Conservation (phyloP, 2,113 vertebrate genomes). For the Trichomycterus rosablanca region DNA sequence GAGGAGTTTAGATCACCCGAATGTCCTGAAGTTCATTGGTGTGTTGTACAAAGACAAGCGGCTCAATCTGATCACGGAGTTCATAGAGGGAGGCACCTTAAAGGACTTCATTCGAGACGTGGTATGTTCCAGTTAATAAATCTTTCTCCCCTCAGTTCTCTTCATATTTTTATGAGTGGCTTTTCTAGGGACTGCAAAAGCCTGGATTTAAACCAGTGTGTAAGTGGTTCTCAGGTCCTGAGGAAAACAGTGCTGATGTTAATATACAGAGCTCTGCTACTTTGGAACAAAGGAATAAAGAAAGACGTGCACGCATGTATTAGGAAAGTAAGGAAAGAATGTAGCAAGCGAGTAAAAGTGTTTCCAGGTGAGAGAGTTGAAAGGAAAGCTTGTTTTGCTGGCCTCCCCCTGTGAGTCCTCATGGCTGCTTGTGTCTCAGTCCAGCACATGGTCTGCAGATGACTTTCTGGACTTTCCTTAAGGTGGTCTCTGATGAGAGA, state of each 20-base stretch:
- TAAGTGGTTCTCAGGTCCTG: slow-evolving; percentile 37
- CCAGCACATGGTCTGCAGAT: slow-evolving; percentile 32
- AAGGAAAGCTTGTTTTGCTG: slow-evolving; percentile 27
- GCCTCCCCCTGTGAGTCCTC: slow-evolving; percentile 26
- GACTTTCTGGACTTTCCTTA: background rate
- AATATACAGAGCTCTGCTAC: background rate
- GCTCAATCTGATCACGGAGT: slow-evolving; percentile 92
- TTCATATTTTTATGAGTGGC: background rate
- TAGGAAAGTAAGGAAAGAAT: slow-evolving; percentile 20
- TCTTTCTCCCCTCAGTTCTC: background rate
- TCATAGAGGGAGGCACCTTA: slow-evolving; percentile 90
- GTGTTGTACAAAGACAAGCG: slow-evolving; percentile 96
- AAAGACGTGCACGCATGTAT: slow-evolving; percentile 12
- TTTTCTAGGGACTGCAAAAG: background rate
- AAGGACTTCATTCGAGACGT: slow-evolving; percentile 90
- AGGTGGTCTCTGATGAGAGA: background rate
- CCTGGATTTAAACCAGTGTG: slow-evolving; percentile 2
- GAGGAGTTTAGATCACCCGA: slow-evolving; percentile 89
- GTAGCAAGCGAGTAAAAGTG: slow-evolving; percentile 42
- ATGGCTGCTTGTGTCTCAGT: slow-evolving; percentile 8
- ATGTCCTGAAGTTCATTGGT: slow-evolving; percentile 92
- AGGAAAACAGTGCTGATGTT: slow-evolving; percentile 44
- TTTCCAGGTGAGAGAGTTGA: slow-evolving; percentile 53
- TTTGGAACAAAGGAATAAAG: slow-evolving; percentile 24
- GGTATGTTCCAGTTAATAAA: slow-evolving; percentile 62